phyloP scores from a whole-genome alignment of 1,140 invertebrate species.

The Drosophila trapezifrons region DNA sequence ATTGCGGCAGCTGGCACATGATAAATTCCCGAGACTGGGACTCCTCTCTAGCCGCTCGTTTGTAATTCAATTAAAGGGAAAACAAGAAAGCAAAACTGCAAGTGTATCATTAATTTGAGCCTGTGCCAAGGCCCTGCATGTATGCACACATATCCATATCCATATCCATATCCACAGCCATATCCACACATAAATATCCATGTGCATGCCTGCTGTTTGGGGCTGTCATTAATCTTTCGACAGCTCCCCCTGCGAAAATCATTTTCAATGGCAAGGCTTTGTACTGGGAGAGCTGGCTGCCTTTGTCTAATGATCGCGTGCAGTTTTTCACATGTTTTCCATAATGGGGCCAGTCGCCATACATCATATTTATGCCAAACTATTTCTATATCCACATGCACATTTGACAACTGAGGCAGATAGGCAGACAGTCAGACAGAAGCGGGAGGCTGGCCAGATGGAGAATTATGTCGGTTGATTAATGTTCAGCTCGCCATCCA shows the following conservation, averaged over 20 bases:
- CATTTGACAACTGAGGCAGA: conserved; percentile 38
- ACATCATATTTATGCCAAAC: conserved; percentile 82
- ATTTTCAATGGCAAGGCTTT: conserved; percentile 81
- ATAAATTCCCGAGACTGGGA: conserved; percentile 31
- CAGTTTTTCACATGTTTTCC: conserved; percentile 74
- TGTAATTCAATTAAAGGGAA: conserved; percentile 74
- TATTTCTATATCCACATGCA: conserved; percentile 63
- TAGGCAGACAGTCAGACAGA: conserved; percentile 15
- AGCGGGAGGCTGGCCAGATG: conserved; percentile 56
- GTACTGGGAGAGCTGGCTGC: conserved; percentile 43
- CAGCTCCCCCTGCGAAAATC: conserved; percentile 59
- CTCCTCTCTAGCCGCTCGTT: conserved; percentile 18
- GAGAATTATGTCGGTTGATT: conserved; percentile 64
- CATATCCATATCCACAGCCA: conserved; percentile 25
- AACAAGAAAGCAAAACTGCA: conserved; percentile 66
- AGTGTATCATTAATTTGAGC: conserved; percentile 77
- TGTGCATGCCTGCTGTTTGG: conserved; percentile 69
- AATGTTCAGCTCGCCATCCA: conserved; percentile 62
- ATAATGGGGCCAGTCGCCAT: conserved; percentile 64
- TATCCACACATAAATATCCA: conserved; percentile 44
- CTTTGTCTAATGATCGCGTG: conserved; percentile 79
- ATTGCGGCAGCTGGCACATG: conserved; percentile 55
- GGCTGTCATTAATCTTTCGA: conserved; percentile 80
- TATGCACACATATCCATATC: conserved; percentile 11
- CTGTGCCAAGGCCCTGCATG: conserved; percentile 46